phyloP scores from a whole-genome alignment of 2,888 invertebrate genomes.

The Platerodrilus igneus region DNA sequence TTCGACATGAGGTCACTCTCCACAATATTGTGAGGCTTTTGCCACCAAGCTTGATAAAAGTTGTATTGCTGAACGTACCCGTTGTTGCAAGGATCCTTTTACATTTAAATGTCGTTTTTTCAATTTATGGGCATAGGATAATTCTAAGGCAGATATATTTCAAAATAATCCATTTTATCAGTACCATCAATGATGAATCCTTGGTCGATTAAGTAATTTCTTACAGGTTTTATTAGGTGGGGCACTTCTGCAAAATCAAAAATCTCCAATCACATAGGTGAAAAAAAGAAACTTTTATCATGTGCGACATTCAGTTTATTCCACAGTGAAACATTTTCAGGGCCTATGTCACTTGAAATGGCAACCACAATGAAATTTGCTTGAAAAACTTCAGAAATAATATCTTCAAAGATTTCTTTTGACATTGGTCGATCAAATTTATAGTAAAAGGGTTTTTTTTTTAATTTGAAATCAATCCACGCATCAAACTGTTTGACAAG shows the following conservation, averaged over 20 bases:
- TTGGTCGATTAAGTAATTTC: slow-evolving; percentile 13
- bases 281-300: slow-evolving; percentile 22
- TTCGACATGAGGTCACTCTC: slow-evolving; percentile 1
- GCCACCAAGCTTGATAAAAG: slow-evolving; percentile 8
- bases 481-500: no score
- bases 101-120: slow-evolving; percentile 18
- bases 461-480: no score
- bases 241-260: slow-evolving; percentile 23
- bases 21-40: slow-evolving; percentile 15
- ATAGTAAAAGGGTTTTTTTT: no score
- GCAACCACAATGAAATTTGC: slow-evolving; percentile 15
- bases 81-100: slow-evolving; percentile 17
- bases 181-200: slow-evolving; percentile 7
- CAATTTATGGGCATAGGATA: slow-evolving; percentile 25
- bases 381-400: slow-evolving; percentile 10
- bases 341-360: slow-evolving; percentile 16
- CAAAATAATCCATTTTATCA: slow-evolving; percentile 4
- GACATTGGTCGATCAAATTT: no score
- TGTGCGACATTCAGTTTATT: slow-evolving; percentile 17
- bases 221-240: slow-evolving; percentile 12
- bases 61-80: slow-evolving; percentile 8
- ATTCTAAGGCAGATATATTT: slow-evolving; percentile 13
- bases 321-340: slow-evolving; percentile 10
- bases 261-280: slow-evolving; percentile 21
- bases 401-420: slow-evolving; percentile 8